Evolutionary conservation across 37 sponge, comb jelly and placozoan species (phyloP).

Genomic region (Aplysina aerophoba): DNA sequence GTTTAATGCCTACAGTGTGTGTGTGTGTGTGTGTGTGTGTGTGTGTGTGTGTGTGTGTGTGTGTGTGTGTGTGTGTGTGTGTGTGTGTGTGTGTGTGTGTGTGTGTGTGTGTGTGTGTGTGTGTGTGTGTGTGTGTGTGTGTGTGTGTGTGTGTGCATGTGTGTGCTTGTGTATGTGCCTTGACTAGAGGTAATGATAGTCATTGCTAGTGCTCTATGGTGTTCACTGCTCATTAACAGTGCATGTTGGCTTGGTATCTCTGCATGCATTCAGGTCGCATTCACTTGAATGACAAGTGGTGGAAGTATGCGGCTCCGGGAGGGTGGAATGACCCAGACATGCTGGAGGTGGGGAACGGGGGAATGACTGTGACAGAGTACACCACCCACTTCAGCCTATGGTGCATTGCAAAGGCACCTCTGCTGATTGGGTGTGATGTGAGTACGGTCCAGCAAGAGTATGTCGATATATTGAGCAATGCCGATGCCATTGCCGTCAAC

Average conservation of each 20-base stretch:
- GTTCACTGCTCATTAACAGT: too few relatives aligned
- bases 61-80: too few relatives aligned
- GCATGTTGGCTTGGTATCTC: neutral
- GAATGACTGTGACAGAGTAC: conserved; percentile 67
- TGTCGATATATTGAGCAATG: conserved; percentile 79
- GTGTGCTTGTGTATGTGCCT: neutral
- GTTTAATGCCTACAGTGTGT: conserved; percentile 60
- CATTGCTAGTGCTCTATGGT: too few relatives aligned
- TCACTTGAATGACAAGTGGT: conserved; percentile 66
- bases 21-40: neutral
- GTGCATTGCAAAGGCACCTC: conserved; percentile 85
- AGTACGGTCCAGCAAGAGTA: conserved; percentile 61
- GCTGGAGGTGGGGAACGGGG: conserved; percentile 88
- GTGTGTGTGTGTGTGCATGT: too few relatives aligned
- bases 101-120: too few relatives aligned
- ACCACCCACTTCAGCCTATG: conserved; percentile 87
- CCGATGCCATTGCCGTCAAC: conserved; percentile 85
- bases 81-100: too few relatives aligned
- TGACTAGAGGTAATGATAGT: too few relatives aligned
- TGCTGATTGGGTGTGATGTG: conserved; percentile 84
- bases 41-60: too few relatives aligned
- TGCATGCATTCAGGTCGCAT: conserved; percentile 50
- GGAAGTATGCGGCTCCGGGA: conserved; percentile 69
- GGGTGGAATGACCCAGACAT: conserved; percentile 93
- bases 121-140: too few relatives aligned